Base-by-base conservation (phyloP, 2,888 invertebrate genomes). In the Bombylius discolor region DNA sequence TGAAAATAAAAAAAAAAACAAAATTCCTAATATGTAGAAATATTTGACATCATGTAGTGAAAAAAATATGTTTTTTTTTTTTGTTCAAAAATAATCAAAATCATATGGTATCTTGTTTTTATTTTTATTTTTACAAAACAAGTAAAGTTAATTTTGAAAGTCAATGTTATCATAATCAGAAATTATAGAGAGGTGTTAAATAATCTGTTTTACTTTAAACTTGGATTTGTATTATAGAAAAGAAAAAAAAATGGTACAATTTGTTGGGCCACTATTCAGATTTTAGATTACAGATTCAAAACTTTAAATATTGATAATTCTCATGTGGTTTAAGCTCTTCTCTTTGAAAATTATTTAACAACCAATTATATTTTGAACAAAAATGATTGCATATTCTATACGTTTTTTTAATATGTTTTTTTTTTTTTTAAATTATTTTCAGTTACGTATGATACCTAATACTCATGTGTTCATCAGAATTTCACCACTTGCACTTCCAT, bases 401-500 rank as follows among this genome's bases (percentile, higher is more conserved):
- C 3, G 23, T 23, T 11, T 11, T 11, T 4, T 42, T 11, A n/a
- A n/a, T n/a, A n/a, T n/a, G n/a, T 42, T 5, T 36, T 36, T 4
- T 36, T 36, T 7, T 42, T 42, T 42, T 11, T 6, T 11, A 5
- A 11, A 11, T 11, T 11, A 42, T 42, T 42, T 42, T 42, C 3
- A 42, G 39, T 1, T 42, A 42, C 12, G 5, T 42, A 5, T 42
- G 11, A 42, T 42, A 23, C 23, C 23, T 5, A 42, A 42, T 42
- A 11, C 39, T 42, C 11, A 42, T 42, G 8, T 42, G 11, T 11
- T 11, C 11, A 11, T 42, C 11, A 42, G 12, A 11, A 8, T 60
- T 13, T 46, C 53, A 39, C 39, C 44, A 14, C 60, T 58, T 50
- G 57, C 47, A 3, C 39, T 42, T 32, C 45, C 54, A 31, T 58